These are phyloP conservation scores for Arvicanthis niloticus DNA, from an alignment of 2,113 vertebrate species.

Conservation along the genomic window DNA sequence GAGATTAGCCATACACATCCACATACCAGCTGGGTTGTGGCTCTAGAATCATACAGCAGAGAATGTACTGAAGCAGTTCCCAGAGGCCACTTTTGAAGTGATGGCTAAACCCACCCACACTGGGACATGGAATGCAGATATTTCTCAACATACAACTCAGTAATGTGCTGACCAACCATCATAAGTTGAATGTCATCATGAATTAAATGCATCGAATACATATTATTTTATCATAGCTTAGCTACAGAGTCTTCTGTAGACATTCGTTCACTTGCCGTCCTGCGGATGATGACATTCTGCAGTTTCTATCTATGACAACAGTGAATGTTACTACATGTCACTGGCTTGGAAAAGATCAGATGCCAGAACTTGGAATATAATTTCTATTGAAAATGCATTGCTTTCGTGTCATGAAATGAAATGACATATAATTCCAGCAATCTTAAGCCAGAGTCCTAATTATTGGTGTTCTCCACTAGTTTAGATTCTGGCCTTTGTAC, in stretches of 20 bases:
- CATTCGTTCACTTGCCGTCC: neutral
- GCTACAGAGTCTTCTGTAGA: neutral
- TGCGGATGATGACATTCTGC: neutral
- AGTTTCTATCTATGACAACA: neutral
- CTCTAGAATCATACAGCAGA: neutral
- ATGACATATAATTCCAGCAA: neutral
- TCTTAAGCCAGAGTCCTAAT: too few species aligned
- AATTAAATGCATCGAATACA: neutral
- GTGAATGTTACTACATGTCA: fast-evolving
- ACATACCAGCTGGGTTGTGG: neutral
- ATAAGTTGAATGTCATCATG: neutral
- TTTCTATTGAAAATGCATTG: neutral
- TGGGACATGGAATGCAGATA: neutral
- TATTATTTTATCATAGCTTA: neutral
- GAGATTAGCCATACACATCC: neutral
- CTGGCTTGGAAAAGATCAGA: neutral
- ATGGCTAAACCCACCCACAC: neutral
- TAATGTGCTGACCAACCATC: neutral
- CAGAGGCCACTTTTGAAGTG: neutral
- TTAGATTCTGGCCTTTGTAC: neutral
- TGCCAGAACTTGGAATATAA: neutral
- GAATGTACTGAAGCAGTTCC: neutral
- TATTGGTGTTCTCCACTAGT: neutral
- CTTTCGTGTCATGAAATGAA: neutral
- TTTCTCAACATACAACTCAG: neutral